Evolutionary conservation across 2,888 invertebrate genomes (phyloP), one percentile per base, ranked within the genome.

Genomic region (Lymantria dispar): DNA sequence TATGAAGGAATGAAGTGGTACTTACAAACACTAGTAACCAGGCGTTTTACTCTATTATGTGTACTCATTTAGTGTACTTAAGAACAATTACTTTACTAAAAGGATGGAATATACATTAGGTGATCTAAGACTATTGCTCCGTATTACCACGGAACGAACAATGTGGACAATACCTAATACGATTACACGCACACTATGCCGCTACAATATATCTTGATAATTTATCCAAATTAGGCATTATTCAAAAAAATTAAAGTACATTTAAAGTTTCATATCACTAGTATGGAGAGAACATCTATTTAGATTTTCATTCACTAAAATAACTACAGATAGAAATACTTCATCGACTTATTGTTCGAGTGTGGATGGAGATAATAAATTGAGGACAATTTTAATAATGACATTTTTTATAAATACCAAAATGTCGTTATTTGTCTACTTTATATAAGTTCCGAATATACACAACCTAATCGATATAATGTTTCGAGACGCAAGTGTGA

Each of bases 41-140:
- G 82, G 80, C 83, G 64, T 72, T 72, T 80, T 78, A 81, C 58
- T 74, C 83, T 85, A 81, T 69, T 74, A 72, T 79, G 81, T 87
- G 87, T 88, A 88, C 86, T 87, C 75, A 68, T 83, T 79, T 76
- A 80, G 78, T 87, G 89, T 89, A 88, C 87, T 87, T 86, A 85
- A 69, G 71, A 83, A 76, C 71, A 64, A 85, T 83, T 85, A 87
- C 69, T 74, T 80, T 65, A 76, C 83, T 87, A 88, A 81, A 77
- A 90, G 89, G 90, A 90, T 89, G 89, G 89, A 91, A 90, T 91
- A 91, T 91, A 91, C 87, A 89, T 87, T 88, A 89, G 82, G 83
- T 87, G 88, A 88, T 77, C 83, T 88, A 85, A 76, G 70, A 75
- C 78, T 80, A 80, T 62, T 64, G 73, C 74, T 72, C 77, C 69